phyloP scores from a whole-genome alignment of 2,113 vertebrate genomes.

The Triplophysa tibetana region DNA sequence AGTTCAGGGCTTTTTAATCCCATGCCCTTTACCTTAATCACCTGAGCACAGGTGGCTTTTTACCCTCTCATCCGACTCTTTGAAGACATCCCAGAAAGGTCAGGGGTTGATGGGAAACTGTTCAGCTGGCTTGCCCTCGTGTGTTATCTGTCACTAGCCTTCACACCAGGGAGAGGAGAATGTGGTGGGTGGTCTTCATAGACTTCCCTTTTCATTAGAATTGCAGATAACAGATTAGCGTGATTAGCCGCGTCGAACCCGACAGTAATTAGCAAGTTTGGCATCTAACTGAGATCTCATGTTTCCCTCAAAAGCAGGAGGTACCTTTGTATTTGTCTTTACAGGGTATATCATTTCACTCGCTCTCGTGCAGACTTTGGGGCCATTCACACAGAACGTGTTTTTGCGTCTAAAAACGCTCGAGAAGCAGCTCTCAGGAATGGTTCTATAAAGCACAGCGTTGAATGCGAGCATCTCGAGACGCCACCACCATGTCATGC shows the following conservation, averaged over 20 bases:
- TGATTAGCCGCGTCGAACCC: conserved; percentile 33
- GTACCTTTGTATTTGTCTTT: neutral
- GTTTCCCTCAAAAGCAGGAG: neutral
- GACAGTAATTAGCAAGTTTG: neutral
- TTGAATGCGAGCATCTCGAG: too few relatives aligned
- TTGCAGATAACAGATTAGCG: conserved; percentile 42
- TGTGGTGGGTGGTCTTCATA: conserved; percentile 30
- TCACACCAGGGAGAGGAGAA: conserved; percentile 7
- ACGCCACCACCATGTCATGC: too few relatives aligned
- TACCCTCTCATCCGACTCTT: conserved; percentile 37
- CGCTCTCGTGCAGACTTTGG: too few relatives aligned
- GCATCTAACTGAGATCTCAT: conserved; percentile 26
- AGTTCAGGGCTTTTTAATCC: conserved; percentile 25
- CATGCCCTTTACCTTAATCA: conserved; percentile 55
- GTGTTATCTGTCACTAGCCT: conserved; percentile 31
- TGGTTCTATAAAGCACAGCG: too few relatives aligned
- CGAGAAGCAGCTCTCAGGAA: too few relatives aligned
- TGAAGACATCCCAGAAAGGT: conserved; percentile 53
- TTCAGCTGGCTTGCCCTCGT: conserved; percentile 39
- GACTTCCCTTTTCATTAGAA: conserved; percentile 19
- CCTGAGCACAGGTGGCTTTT: conserved; percentile 41
- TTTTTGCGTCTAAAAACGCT: too few relatives aligned
- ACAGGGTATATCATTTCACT: neutral
- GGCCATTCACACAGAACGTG: too few relatives aligned
- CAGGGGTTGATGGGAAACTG: conserved; percentile 45